These are phyloP conservation scores for Aradophagus sp. DNA, from an alignment of 1,140 invertebrate species.

Conservation along the genomic window DNA sequence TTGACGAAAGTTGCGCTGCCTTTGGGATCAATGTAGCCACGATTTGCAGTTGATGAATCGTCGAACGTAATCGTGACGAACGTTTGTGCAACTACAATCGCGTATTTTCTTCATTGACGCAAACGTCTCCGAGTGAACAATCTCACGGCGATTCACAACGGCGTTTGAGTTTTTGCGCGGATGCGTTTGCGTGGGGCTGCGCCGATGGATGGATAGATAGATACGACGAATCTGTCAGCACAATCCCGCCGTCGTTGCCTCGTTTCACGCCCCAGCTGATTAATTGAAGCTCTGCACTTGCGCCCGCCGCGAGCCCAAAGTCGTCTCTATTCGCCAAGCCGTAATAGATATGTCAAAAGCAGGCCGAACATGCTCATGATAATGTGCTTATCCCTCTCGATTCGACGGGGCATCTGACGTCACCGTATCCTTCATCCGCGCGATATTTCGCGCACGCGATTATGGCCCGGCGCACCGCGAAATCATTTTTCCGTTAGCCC, in stretches of 20 bases:
- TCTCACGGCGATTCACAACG: too few species aligned
- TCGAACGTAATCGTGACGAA: too few species aligned
- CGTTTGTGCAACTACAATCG: too few species aligned
- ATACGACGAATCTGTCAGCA: constrained; percentile 70
- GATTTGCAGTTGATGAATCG: too few species aligned
- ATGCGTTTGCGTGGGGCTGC: background rate
- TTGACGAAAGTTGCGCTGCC: too few species aligned
- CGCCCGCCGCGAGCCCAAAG: constrained; percentile 59
- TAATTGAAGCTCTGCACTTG: constrained; percentile 70
- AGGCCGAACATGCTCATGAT: constrained; percentile 69
- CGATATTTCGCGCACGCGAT: constrained; percentile 35
- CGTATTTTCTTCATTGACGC: too few species aligned
- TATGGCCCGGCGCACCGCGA: constrained; percentile 33
- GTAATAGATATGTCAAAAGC: constrained; percentile 75
- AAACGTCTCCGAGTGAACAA: too few species aligned
- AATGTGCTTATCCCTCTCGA: constrained; percentile 66
- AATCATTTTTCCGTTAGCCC: constrained; percentile 46
- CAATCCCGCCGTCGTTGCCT: constrained; percentile 61
- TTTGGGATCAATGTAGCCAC: too few species aligned
- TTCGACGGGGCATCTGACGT: constrained; percentile 41
- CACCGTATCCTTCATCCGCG: constrained; percentile 28
- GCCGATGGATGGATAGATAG: constrained; percentile 61
- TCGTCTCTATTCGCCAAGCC: constrained; percentile 69
- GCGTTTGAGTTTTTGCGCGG: too few species aligned
- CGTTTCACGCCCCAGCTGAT: constrained; percentile 73